A percentile compares a stretch with the other conserved stretches of the same genome.
Evolutionary conservation across 2,797 vertebrate species (phyloP).

Genomic region (Chrysocyon brachyurus): DNA sequence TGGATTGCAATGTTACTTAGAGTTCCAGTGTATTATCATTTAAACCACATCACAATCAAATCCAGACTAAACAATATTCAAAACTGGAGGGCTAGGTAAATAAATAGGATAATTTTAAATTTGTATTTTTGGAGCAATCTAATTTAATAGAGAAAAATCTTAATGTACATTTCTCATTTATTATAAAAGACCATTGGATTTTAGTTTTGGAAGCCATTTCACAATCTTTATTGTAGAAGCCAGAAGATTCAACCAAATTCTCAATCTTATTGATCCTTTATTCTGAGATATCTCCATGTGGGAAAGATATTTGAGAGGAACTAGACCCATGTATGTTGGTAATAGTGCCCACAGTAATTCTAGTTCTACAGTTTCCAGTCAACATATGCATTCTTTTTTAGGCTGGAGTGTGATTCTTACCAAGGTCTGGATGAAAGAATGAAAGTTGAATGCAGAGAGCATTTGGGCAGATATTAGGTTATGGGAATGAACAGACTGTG

Average conservation of each 20-base stretch:
- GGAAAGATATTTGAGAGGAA: background rate
- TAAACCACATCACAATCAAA: background rate
- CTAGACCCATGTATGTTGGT: background rate
- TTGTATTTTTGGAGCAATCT: background rate
- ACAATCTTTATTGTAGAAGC: background rate
- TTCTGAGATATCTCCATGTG: background rate
- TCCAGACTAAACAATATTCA: background rate
- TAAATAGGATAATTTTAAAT: background rate
- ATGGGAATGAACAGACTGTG: background rate
- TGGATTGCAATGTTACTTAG: background rate
- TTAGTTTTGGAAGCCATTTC: background rate
- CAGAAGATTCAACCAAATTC: background rate
- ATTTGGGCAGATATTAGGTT: conserved; percentile 18
- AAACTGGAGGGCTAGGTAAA: background rate
- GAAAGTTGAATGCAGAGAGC: background rate
- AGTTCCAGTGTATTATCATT: background rate
- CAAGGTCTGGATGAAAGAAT: background rate
- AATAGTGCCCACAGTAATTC: background rate
- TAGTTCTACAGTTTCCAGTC: background rate
- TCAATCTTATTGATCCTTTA: background rate
- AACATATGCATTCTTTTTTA: background rate
- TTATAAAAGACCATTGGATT: background rate
- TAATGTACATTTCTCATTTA: background rate
- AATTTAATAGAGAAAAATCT: conserved; percentile 30
- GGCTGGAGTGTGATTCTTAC: background rate